A percentile compares a stretch with the other conserved stretches of the same genome.
These are phyloP conservation scores for Propithecus perrieri DNA, from an alignment of 2,797 vertebrate species.

Conservation along the genomic window DNA sequence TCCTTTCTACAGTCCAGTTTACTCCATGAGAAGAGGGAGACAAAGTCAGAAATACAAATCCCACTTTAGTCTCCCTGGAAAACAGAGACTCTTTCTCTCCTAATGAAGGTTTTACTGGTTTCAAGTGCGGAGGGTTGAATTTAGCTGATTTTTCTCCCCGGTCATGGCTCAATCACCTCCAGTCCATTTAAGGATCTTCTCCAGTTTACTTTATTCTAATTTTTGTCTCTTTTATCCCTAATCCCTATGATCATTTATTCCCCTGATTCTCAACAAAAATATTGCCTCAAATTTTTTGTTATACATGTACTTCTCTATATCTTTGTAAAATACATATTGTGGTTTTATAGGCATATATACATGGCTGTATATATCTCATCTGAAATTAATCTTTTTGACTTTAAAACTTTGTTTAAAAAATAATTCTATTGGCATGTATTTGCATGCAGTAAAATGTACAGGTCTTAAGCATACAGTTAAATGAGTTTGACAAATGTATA, in stretches of 20 bases:
- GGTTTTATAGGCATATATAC: not conserved
- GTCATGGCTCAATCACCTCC: not conserved
- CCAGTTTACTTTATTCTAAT: not conserved
- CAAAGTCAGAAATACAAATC: not conserved
- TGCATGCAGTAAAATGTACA: constrained; percentile 25
- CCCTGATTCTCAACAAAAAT: not conserved
- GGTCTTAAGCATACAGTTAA: constrained; percentile 13
- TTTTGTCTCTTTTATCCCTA: not conserved
- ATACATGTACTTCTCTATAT: not conserved
- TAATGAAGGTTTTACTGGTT: not conserved
- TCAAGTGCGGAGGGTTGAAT: not conserved
- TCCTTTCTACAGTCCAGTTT: not conserved
- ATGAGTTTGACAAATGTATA: constrained; percentile 43
- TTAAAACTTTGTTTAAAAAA: constrained; percentile 45
- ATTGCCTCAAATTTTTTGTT: not conserved
- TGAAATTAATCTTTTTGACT: constrained; percentile 34
- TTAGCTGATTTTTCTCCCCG: not conserved
- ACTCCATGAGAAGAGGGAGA: not conserved
- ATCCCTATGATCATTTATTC: not conserved
- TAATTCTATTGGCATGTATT: constrained; percentile 5
- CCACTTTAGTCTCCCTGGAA: not conserved
- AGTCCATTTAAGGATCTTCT: not conserved
- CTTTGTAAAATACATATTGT: not conserved
- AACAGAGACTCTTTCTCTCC: not conserved
- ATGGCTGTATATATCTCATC: not conserved